Base-by-base conservation (phyloP, 1,140 invertebrate genomes). In the Acromyrmex echinatior region DNA sequence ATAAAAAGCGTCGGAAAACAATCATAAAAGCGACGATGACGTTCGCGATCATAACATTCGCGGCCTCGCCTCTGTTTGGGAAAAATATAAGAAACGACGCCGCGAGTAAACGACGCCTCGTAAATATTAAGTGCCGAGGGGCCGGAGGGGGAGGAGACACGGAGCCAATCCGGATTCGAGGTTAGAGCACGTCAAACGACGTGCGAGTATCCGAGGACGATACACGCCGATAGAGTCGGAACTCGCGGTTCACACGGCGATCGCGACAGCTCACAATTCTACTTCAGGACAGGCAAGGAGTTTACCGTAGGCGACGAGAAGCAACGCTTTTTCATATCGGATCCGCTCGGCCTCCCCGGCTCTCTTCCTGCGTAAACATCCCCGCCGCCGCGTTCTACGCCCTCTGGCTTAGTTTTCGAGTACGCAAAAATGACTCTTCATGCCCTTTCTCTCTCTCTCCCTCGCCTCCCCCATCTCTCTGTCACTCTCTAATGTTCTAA, bases 271-370 rank as follows among this genome's bases (percentile, higher is more conserved):
- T 45, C 49, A 16, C 14, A 51, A 3, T 14, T 14, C 49, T n/a
- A 21, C 56, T 9, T 21, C 28, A 18, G 4, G 12, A 79, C 45
- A 49, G 10, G 18, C 14, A 56, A n/a, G 31, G 76, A 53, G n/a
- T 90, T 92, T 92, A 92, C 91, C 91, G 89, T 90, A 21, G 63
- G 60, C 51, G 66, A 82, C 21, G 88, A 90, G 45, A 92, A 82
- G 73, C 81, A 92, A 87, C 81, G 89, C 82, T 92, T 92, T 86
- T 92, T 92, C 91, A 92, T 92, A 86, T 88, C 87, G 91, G 51
- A 35, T 70, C 81, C 66, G 73, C 62, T 86, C 78, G 51, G 60
- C 62, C 85, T 87, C 74, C 71, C 81, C 81, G 86, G 63, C 78
- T 92, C 66, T 62, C 51, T 87, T 90, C 58, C 78, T 85, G 68